phyloP scores from a whole-genome alignment of 2,113 vertebrate species.

The Triplophysa dalaica region DNA sequence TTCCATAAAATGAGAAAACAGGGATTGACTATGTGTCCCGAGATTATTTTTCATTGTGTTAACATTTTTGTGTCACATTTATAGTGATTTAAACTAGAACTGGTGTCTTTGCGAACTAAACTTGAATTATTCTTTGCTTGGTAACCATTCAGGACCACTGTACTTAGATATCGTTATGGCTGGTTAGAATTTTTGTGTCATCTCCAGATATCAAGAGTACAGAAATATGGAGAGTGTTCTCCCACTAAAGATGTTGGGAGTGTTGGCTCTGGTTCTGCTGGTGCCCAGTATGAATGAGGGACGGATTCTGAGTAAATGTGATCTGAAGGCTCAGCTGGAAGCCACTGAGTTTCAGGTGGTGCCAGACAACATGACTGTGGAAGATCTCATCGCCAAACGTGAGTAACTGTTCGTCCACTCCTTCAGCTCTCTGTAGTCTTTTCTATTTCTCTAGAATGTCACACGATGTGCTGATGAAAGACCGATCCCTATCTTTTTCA shows the following conservation, averaged over 20 bases:
- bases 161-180: too few relatives aligned
- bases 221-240: neutral
- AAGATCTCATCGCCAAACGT: neutral
- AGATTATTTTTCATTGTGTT: too few relatives aligned
- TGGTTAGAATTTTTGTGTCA: neutral
- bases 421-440: neutral
- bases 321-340: conserved; percentile 39
- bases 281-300: conserved; percentile 46
- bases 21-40: too few relatives aligned
- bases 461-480: too few relatives aligned
- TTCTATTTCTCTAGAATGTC: neutral
- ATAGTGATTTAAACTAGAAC: too few relatives aligned
- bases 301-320: conserved; percentile 47
- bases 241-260: conserved; percentile 46
- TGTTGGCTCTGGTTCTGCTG: conserved; percentile 52
- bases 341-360: neutral
- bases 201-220: neutral
- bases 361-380: neutral
- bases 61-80: too few relatives aligned
- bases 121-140: too few relatives aligned
- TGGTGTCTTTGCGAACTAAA: too few relatives aligned
- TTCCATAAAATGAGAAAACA: too few relatives aligned
- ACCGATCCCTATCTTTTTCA: neutral
- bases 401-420: neutral
- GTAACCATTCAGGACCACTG: too few relatives aligned